Evolutionary conservation across 1,140 invertebrate species (phyloP), one percentile per base, ranked within the genome.

Genomic region (Oryctes rhinoceros): DNA sequence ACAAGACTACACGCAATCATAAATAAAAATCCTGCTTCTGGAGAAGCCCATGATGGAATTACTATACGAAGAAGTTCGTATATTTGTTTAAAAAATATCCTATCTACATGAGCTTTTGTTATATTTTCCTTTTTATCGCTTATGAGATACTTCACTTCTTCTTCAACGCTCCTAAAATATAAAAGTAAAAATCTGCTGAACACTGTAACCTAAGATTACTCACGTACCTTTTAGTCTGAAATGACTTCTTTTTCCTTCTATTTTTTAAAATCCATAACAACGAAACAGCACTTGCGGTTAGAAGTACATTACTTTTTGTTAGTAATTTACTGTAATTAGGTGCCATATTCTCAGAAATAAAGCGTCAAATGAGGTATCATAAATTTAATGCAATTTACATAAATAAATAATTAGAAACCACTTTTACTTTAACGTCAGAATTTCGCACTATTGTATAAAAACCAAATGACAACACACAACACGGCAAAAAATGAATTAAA

Each of bases 81-180:
- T 24, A 99, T 87, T 86, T 97, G 95, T 80, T 91, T 90, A 83
- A 98, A 92, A 87, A 98, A 98, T 79, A 91, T 90, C 24, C 89
- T 91, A 89, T 98, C 94, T 0, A 99, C 95, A 81, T 96, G 94
- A n/a, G 96, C 95, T 88, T 93, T 96, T 37, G 92, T 91, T 20
- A 89, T 86, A 81, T 91, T 92, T 82, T 90, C 89, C 39, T 91
- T 91, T 83, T 93, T 92, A 86, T 92, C 92, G 81, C 94, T 92
- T 78, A 95, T 94, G 87, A 94, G 90, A 87, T 95, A 95, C 83
- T 94, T 93, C 81, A 95, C 92, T 83, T 94, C 92, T 82, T 93
- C 91, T 82, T 92, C 91, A 81, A 81, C 83, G 74, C 79, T 84
- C 53, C 84, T 85, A 74, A 62, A 83, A 62, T 76, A 75, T 20